These are phyloP conservation scores for Pica pica DNA, from an alignment of 2,113 vertebrate genomes.

Conservation along the genomic window DNA sequence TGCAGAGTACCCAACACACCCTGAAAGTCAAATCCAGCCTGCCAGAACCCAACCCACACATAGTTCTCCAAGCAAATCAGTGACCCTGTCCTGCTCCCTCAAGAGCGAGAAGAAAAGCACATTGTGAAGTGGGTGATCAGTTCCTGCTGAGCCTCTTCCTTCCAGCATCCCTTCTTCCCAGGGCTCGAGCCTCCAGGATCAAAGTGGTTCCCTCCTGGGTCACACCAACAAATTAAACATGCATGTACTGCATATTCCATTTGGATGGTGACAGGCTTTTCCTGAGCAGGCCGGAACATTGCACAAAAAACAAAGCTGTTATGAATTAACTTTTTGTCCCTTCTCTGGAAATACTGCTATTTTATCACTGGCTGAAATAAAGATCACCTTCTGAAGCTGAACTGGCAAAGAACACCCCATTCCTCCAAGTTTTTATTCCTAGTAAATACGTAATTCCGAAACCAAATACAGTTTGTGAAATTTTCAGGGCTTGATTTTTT, in stretches of 20 bases:
- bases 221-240: not conserved
- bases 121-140: rapidly evolving
- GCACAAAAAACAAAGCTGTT: not conserved
- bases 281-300: not conserved
- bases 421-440: not conserved
- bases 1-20: not conserved
- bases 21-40: not conserved
- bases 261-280: not conserved
- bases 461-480: not conserved
- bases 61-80: not conserved
- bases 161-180: not conserved
- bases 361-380: not conserved
- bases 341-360: not conserved
- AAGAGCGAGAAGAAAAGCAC: rapidly evolving
- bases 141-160: not conserved
- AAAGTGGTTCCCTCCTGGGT: not conserved
- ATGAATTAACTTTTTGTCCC: not conserved
- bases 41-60: not conserved
- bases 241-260: not conserved
- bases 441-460: not conserved
- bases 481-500: not conserved
- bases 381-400: not conserved
- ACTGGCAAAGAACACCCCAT: not conserved
- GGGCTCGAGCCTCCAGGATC: not conserved
- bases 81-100: not conserved